Base-by-base conservation (phyloP, 2,113 vertebrate species). In the Bettongia penicillata region DNA sequence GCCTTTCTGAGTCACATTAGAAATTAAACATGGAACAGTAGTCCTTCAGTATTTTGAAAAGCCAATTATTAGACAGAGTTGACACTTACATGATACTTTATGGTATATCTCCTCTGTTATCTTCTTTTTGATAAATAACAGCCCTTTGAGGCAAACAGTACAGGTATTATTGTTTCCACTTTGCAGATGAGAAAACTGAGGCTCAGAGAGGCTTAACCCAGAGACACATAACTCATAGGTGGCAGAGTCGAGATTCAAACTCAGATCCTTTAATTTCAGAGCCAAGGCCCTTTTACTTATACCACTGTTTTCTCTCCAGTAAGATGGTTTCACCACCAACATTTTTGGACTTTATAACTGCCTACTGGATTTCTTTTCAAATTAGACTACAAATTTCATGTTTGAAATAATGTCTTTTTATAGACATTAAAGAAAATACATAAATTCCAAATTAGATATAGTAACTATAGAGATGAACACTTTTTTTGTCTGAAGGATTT, bases 331-430 rank as follows among this genome's bases (percentile, higher is more conserved):
- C 10, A 52, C 50, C 52, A 53, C 19, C 47, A 95, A 52, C n/a
- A n/a, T 8, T 48, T 57, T 93, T 94, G 91, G 94, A 43, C 91
- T 95, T 97, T 93, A 52, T 94, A 26, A 94, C 91, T 91, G 93
- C 26, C 90, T 48, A 53, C 12, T 1, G 6, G 12, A 68, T 49
- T 51, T 91, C 23, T 94, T 47, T 90, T 94, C 93, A 94, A 49
- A 91, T 89, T 77, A 53, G 22, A 11, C 49, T 96, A 53, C 48
- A 92, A 94, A 94, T 25, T 49, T 5, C 23, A 43, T 89, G 90
- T 89, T 94, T 91, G 49, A 96, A 93, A 53, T 93, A 90, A 91
- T 53, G 24, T 89, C 53, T 43, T 8, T 37, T 84, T 84, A 84
- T 84, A 22, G n/a, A n/a, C 43, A 7, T 84, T 84, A 84, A 84